Conservation (phyloP, 2,888 invertebrate genomes). For the Drosophila setosimentum region DNA sequence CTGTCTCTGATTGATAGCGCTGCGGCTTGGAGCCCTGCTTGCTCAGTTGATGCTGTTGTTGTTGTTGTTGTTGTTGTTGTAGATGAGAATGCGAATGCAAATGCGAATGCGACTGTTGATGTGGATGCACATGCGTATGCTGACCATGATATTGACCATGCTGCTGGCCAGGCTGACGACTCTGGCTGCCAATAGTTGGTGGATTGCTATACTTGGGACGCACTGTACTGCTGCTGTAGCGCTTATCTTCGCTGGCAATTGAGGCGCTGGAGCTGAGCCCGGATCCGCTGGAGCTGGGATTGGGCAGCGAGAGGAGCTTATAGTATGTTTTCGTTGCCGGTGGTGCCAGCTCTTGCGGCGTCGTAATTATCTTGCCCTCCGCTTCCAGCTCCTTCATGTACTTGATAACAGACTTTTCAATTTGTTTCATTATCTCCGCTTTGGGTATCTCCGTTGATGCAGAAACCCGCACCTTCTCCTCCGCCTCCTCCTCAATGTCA, state of each 20-base stretch:
- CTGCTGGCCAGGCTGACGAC: constrained; percentile 34
- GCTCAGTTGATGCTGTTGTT: constrained; percentile 27
- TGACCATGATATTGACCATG: constrained; percentile 35
- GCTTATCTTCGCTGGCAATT: constrained; percentile 68
- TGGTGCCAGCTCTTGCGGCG: constrained; percentile 72
- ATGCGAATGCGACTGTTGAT: constrained; percentile 3
- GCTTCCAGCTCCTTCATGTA: constrained; percentile 85
- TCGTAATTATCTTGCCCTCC: constrained; percentile 82
- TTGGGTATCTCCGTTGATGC: constrained; percentile 83
- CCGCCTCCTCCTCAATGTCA: constrained; percentile 67
- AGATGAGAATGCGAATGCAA: background rate
- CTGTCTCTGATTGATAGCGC: constrained; percentile 76
- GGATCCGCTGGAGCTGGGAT: constrained; percentile 22
- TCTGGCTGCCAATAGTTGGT: constrained; percentile 28
- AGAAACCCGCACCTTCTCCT: constrained; percentile 78
- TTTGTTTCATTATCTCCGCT: constrained; percentile 84
- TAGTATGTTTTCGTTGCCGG: constrained; percentile 78
- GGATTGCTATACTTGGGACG: constrained; percentile 77
- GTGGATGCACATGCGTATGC: constrained; percentile 31
- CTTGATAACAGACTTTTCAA: constrained; percentile 85
- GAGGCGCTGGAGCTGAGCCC: constrained; percentile 10
- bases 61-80: no score
- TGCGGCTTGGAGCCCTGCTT: constrained; percentile 40
- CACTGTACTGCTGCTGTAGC: constrained; percentile 76
- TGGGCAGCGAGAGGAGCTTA: constrained; percentile 68